Base-by-base conservation (phyloP, 2,888 invertebrate genomes). In the Amorpha juglandis region DNA sequence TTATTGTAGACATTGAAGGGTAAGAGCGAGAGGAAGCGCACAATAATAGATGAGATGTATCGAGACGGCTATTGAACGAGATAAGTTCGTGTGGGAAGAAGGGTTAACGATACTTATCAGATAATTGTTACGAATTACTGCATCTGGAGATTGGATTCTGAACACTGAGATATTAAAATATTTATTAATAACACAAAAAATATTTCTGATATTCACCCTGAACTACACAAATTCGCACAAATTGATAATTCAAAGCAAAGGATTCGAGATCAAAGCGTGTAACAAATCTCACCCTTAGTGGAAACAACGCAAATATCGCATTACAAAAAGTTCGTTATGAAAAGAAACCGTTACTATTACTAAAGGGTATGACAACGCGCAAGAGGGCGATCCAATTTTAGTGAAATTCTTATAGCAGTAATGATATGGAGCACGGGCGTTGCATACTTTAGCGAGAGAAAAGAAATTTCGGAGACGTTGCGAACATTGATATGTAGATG, bases 301-400 rank as follows among this genome's bases (percentile, higher is more conserved):
- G 86, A 90, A 91, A 92, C 90, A 92, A 89, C 80, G 84, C 80
- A 83, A 84, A 89, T 92, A 92, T 92, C 91, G 77, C 86, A 85
- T 92, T 92, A 89, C 92, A 90, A 90, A 89, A 92, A 91, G 90
- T 92, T 90, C 92, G 92, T 91, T 92, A 91, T 86, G 83, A 89
- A 90, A 90, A 90, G 86, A 87, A 92, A 89, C 91, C 92, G 92
- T 92, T 92, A 91, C 88, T 88, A 87, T 89, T 89, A 89, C 85
- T 79, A 88, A 92, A 91, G 90, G 91, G 91, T 91, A 91, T 89
- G 90, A 90, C 88, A 90, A 82, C 84, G 84, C 82, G 81, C 82
- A 73, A 84, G 85, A 86, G 89, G 90, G 90, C 88, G 90, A 92
- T 90, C 89, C 90, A 89, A 91, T 92, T 90, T 91, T 90, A 88